Conservation (phyloP, 2,888 invertebrate genomes). For the Onchidella celtica region DNA sequence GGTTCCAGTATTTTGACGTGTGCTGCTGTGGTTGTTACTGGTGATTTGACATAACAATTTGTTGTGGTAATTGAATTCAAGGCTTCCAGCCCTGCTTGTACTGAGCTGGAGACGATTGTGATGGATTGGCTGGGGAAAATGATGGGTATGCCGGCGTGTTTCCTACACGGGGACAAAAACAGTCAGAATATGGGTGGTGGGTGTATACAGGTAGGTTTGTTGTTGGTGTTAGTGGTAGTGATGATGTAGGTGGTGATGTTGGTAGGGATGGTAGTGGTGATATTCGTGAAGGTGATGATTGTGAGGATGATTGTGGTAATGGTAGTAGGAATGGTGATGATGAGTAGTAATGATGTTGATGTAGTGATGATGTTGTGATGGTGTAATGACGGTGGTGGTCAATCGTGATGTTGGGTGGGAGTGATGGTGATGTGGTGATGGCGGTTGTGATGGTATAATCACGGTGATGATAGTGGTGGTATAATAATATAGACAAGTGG, state of each 20-base stretch:
- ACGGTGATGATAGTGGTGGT: too few relatives aligned
- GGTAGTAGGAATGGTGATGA: not conserved
- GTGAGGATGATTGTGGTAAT: not conserved
- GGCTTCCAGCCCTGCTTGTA: slow-evolving; percentile 98
- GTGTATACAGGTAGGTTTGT: slow-evolving; percentile 90
- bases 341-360: not conserved
- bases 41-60: too few relatives aligned
- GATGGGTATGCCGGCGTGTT: slow-evolving; percentile 95
- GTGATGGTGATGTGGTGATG: too few relatives aligned
- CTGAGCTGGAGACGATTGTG: slow-evolving; percentile 97
- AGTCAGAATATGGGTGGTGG: slow-evolving; percentile 89
- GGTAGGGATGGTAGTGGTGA: too few relatives aligned
- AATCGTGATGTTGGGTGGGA: too few relatives aligned
- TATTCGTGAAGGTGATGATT: not conserved
- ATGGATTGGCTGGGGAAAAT: slow-evolving; percentile 99
- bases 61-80: too few relatives aligned
- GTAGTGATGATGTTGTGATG: too few relatives aligned
- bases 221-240: not conserved
- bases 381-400: too few relatives aligned
- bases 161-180: slow-evolving; percentile 87
- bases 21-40: not conserved
- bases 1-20: not conserved
- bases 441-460: too few relatives aligned
- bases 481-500: too few relatives aligned
- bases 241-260: not conserved